Evolutionary conservation across 1,140 invertebrate species (phyloP).

Genomic region (Pogonognathellus flavescens): DNA sequence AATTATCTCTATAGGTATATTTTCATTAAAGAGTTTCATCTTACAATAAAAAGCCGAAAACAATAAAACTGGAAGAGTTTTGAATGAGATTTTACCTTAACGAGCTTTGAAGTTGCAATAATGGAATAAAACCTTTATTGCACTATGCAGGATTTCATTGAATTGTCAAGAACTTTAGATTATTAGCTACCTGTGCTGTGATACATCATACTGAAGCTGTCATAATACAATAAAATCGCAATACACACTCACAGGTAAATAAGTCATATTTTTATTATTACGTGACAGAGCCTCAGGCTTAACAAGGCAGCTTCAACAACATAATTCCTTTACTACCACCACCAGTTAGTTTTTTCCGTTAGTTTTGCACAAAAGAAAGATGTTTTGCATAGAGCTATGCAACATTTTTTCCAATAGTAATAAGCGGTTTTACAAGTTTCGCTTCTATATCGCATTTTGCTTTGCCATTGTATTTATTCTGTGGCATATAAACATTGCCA

Average conservation of each 20-base stretch:
- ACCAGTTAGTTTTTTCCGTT: background rate
- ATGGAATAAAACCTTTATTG: no score
- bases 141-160: no score
- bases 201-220: no score
- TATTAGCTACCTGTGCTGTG: no score
- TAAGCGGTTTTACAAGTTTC: slow-evolving; percentile 26
- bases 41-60: background rate
- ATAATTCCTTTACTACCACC: slow-evolving; percentile 1
- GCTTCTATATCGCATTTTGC: background rate
- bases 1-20: no score
- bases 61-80: background rate
- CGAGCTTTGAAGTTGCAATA: background rate
- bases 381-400: background rate
- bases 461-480: no score
- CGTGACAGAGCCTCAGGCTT: no score
- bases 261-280: background rate
- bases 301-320: no score
- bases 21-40: no score
- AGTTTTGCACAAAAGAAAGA: background rate
- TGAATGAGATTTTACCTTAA: slow-evolving; percentile 25
- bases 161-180: no score
- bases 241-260: background rate
- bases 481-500: no score
- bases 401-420: background rate
- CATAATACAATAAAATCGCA: no score